Percentiles rank a stretch among this genome's conserved stretches.
phyloP scores from a whole-genome alignment of 2,113 vertebrate species.

The Silurus glanis region DNA sequence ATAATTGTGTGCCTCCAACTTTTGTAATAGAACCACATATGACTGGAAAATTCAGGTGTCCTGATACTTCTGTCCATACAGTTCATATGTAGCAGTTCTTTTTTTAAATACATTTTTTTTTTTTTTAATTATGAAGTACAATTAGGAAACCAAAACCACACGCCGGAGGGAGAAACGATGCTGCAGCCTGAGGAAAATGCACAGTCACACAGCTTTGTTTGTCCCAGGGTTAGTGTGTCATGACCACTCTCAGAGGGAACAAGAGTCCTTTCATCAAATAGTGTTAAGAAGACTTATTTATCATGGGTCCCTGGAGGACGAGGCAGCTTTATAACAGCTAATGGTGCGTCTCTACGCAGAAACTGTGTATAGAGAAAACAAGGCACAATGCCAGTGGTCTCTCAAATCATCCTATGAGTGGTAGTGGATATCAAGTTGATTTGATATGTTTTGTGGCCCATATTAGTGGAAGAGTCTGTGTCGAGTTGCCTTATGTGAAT shows the following conservation, averaged over 20 bases:
- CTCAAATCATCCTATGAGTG: background rate
- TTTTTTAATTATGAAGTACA: background rate
- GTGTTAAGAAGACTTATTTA: slow-evolving; percentile 24
- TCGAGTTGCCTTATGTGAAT: background rate
- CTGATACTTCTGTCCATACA: too few relatives aligned
- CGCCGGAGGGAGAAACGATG: background rate
- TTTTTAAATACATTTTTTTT: background rate
- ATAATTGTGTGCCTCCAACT: too few relatives aligned
- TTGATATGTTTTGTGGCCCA: background rate
- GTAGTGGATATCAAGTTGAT: background rate
- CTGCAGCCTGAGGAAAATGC: background rate
- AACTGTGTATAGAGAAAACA: slow-evolving; percentile 1
- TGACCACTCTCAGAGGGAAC: background rate
- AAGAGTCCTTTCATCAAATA: slow-evolving; percentile 14
- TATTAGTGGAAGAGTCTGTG: background rate
- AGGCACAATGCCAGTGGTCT: background rate
- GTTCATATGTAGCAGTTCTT: background rate
- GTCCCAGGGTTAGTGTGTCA: slow-evolving; percentile 18
- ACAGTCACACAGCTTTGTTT: slow-evolving; percentile 1
- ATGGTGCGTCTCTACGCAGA: background rate
- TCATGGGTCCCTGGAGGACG: background rate
- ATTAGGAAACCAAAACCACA: background rate
- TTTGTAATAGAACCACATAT: too few relatives aligned
- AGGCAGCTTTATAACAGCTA: background rate
- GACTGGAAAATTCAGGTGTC: too few relatives aligned